Evolutionary conservation across 2,113 vertebrate species (phyloP), one percentile per base, ranked within the genome.

Genomic region (Plecotus auritus): DNA sequence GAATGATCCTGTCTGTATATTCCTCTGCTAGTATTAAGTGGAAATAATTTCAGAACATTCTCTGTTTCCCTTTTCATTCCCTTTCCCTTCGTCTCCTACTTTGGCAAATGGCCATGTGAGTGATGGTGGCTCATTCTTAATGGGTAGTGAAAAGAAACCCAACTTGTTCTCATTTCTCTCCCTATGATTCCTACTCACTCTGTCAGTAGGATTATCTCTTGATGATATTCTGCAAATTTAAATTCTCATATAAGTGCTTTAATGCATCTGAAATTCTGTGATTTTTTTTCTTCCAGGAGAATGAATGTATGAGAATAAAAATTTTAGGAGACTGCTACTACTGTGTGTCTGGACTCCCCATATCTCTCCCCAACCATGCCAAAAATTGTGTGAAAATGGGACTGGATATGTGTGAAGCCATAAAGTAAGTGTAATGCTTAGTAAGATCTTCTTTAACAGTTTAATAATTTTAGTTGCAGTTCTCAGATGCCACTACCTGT

Each of bases 351-450:
- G 99, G 99, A 67, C 98, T 99, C 70, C 99, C 99, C 0, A 99
- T 99, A 90, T 99, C 99, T 17, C 98, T 99, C 96, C 99, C 99
- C 13, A 99, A 99, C 97, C 99, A 99, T 42, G 99, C 99, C 73
- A 99, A 99, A 96, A 99, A 99, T 95, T 99, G 99, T 97, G 99
- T 99, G 96, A 99, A 99, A 98, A 99, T 99, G 99, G 99, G 99
- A 28, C 90, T 99, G 93, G 99, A 99, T 95, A 99, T 99, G 99
- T 99, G 99, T 95, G 99, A 99, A 97, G 99, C 99, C 73, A 99
- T 99, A 98, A 99, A 99, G 99, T 99, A 98, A 99, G 99, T 98
- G 23, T 2, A 5, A 51, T 12, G 16, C 35, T 56, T n/a, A 7
- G 12, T 16, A 20, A n/a, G 42, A 10, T 7, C 35, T 42, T 42